Evolutionary conservation across 2,797 vertebrate genomes (phyloP).

Genomic region (Pygocentrus nattereri): DNA sequence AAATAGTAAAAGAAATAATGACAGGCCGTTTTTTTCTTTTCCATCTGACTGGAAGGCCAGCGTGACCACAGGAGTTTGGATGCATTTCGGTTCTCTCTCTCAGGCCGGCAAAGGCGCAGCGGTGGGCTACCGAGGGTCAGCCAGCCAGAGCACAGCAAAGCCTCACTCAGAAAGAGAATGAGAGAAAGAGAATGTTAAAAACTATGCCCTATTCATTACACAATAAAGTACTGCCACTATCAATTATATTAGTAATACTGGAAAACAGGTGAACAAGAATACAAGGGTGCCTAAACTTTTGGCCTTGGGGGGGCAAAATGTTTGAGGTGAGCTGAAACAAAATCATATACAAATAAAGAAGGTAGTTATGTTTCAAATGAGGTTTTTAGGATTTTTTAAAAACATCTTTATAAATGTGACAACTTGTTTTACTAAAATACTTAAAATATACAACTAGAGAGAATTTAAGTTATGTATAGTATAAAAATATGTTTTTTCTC

Average conservation of each 20-base stretch:
- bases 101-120: slow-evolving; percentile 59
- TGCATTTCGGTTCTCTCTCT: slow-evolving; percentile 55
- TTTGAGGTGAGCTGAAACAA: too few species aligned
- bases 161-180: slow-evolving; percentile 29
- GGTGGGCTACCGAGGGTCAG: slow-evolving; percentile 64
- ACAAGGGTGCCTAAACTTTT: too few species aligned
- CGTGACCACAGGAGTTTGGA: slow-evolving; percentile 72
- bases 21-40: slow-evolving; percentile 60
- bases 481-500: not conserved
- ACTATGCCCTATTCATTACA: not conserved
- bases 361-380: too few species aligned
- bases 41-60: slow-evolving; percentile 63
- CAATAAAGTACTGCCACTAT: not conserved
- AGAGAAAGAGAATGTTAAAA: not conserved
- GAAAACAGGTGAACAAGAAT: not conserved
- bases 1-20: slow-evolving; percentile 68
- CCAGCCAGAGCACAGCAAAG: slow-evolving; percentile 52
- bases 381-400: too few species aligned
- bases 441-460: too few species aligned
- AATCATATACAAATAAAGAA: too few species aligned
- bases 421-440: too few species aligned
- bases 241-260: not conserved
- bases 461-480: not conserved
- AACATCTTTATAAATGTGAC: too few species aligned
- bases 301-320: too few species aligned